Base-by-base conservation (phyloP, 2,888 invertebrate genomes). In the Cenopis cana region DNA sequence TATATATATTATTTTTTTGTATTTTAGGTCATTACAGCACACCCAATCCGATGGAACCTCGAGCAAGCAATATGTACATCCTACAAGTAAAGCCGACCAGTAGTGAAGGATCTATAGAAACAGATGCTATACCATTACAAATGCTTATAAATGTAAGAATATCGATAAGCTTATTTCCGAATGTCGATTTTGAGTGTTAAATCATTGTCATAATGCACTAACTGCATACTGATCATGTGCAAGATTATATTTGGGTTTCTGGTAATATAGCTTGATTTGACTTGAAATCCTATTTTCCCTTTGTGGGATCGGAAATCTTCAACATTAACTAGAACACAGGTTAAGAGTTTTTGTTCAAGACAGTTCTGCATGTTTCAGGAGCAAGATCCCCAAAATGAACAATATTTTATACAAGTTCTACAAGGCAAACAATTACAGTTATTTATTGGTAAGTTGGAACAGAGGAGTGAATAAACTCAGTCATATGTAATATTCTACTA, bases 121-220 rank as follows among this genome's bases (percentile, higher is more conserved):
- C 61, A 4, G 71, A 67, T 38, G 66, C 60, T n/a, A 38, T 71
- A n/a, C 71, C 71, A 29, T 38, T 71, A 9, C 60, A 67, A 17
- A 49, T 71, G 65, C 54, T 70, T 14, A 38, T 71, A 49, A 60
- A 67, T 52, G 71, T 71, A 67, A 56, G 70, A 49, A 59, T 38
- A 46, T 20, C 24, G 10, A 10, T 20, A 36, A 17, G 4, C 8
- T 29, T 33, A n/a, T 18, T 18, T 49, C 9, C n/a, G 20, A 29
- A 12, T 18, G 9, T 50, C 18, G 3, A 18, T 11, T 0, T 18
- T 10, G 11, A 50, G n/a, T 17, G 17, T 17, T 8, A 49, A 49
- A 17, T 49, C 9, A 46, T 46, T 14, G 4, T 46, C 14, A 5
- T 46, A 5, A 12, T 46, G 14, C n/a, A 14, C 3, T 14, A 3